Conservation (phyloP, 2,888 invertebrate species). For the Caenorhabditis sp. region DNA sequence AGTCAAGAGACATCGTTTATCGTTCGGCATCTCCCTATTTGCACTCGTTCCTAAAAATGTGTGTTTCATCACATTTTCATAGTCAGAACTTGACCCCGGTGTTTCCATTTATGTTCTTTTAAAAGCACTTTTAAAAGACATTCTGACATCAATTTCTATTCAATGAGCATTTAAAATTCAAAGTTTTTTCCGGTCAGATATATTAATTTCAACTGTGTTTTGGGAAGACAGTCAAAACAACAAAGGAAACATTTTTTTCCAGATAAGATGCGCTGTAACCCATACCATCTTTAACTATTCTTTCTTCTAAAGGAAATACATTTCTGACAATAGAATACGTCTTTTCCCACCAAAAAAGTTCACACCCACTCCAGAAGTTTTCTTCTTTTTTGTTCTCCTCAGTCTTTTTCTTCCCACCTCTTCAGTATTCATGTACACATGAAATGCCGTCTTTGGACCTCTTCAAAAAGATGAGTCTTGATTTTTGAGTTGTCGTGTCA, state of each 20-base stretch:
- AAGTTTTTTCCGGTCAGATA: neutral
- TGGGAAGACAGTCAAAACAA: conserved; percentile 7
- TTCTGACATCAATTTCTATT: neutral
- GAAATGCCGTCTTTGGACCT: conserved; percentile 27
- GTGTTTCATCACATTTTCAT: conserved; percentile 51
- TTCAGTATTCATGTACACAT: conserved; percentile 21
- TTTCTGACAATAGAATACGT: conserved; percentile 25
- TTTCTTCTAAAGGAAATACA: conserved; percentile 8
- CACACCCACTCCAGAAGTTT: conserved; percentile 33
- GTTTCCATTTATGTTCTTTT: conserved; percentile 10
- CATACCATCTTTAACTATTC: neutral
- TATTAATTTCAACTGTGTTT: neutral
- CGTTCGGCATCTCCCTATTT: conserved; percentile 63
- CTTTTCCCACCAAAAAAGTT: conserved; percentile 30
- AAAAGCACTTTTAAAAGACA: conserved; percentile 9
- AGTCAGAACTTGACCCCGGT: conserved; percentile 19
- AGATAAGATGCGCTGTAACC: conserved; percentile 12
- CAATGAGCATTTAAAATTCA: neutral
- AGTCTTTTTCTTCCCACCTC: conserved; percentile 19
- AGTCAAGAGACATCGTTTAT: conserved; percentile 64
- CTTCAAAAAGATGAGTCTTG: conserved; percentile 24
- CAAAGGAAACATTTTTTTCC: neutral
- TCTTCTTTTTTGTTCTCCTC: neutral
- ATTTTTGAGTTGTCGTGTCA: conserved; percentile 62
- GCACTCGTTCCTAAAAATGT: conserved; percentile 56